Base-by-base conservation (phyloP, 2,797 vertebrate genomes). In the Phyllotis vaccarum region DNA sequence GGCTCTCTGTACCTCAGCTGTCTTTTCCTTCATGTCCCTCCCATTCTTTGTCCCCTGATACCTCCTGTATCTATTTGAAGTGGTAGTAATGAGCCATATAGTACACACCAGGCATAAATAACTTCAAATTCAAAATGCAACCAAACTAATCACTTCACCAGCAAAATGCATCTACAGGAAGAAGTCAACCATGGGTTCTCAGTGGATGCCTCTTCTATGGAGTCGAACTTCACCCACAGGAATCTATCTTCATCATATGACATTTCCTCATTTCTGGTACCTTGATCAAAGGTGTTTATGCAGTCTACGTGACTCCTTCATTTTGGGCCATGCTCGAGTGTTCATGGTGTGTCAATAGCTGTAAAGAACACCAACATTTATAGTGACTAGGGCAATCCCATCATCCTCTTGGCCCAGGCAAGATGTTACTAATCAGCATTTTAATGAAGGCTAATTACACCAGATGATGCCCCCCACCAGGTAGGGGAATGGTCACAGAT, bases 361-460 rank as follows among this genome's bases (percentile, higher is more conserved):
- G 90, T 97, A 97, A 94, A 97, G 89, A 95, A 86, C 83, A 90
- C 54, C 89, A 96, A 90, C 29, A 24, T 86, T 98, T 97, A 97
- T 92, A 98, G 97, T 96, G 97, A 97, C 96, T 97, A 97, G 96
- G 85, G 70, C 95, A 96, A 94, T 98, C 96, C 97, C 95, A 95
- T 95, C 93, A 95, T 90, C 97, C 52, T 95, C 96, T 94, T 98
- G 98, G 95, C 94, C 95, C 92, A 96, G 97, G 95, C 96, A 97
- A 97, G 92, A 95, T 79, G 8, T 97, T 98, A 98, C 98, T 98
- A 98, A 98, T 99, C 98, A 98, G 97, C 98, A 98, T 98, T 98
- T 98, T 98, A 98, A 98, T 98, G 91, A 98, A 98, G 96, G 93
- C 96, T 98, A 98, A 98, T 99, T 98, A 98, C 93, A 98, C 96